Percentiles rank a stretch among this genome's conserved stretches.
Evolutionary conservation across 2,113 vertebrate species (phyloP).

Genomic region (Catagonus wagneri): DNA sequence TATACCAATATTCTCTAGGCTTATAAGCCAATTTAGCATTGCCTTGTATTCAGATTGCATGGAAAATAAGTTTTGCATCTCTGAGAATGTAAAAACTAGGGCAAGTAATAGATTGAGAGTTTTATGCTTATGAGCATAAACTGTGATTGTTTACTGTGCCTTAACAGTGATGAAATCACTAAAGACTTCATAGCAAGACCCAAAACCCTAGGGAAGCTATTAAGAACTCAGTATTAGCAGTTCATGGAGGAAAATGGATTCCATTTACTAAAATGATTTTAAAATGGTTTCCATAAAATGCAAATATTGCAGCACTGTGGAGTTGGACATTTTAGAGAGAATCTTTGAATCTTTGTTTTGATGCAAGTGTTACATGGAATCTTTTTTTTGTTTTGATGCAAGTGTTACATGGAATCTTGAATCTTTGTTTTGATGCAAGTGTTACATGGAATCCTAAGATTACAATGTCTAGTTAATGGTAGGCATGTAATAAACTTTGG

Average conservation of each 20-base stretch:
- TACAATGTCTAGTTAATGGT: neutral
- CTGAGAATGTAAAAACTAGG: constrained; percentile 64
- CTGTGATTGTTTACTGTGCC: constrained; percentile 76
- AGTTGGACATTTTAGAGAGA: constrained; percentile 39
- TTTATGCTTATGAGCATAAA: constrained; percentile 74
- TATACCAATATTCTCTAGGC: constrained; percentile 52
- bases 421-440: constrained; percentile 37
- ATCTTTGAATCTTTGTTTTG: constrained; percentile 59
- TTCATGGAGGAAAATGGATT: constrained; percentile 79
- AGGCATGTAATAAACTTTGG: neutral
- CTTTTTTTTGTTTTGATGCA: constrained; percentile 50
- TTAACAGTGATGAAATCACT: constrained; percentile 81
- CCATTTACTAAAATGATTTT: constrained; percentile 77
- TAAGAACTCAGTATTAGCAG: constrained; percentile 80
- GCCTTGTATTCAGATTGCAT: constrained; percentile 71
- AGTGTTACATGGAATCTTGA: constrained; percentile 47
- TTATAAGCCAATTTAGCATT: constrained; percentile 75
- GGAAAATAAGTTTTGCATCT: constrained; percentile 74
- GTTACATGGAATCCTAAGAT: constrained; percentile 35
- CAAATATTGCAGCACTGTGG: constrained; percentile 65
- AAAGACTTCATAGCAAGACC: constrained; percentile 70
- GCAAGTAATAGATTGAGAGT: constrained; percentile 56
- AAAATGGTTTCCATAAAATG: constrained; percentile 76
- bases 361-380: neutral
- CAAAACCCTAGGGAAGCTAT: constrained; percentile 81